Evolutionary conservation across 2,888 invertebrate genomes (phyloP).

Genomic region (Hydraecia micacea): DNA sequence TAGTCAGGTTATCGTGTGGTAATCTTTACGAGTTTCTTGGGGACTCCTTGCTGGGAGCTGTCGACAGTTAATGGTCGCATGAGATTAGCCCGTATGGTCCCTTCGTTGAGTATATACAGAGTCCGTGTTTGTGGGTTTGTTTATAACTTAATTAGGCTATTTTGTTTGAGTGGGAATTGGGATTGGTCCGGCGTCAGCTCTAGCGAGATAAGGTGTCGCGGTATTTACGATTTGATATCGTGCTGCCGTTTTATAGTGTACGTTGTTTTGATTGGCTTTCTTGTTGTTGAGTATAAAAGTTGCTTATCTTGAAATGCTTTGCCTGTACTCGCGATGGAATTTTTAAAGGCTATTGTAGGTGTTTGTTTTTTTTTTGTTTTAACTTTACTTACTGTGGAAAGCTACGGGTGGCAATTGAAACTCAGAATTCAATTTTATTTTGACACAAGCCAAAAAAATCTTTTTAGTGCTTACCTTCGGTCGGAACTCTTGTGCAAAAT

Average conservation of each 20-base stretch:
- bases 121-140: slow-evolving; percentile 88
- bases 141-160: slow-evolving; percentile 90
- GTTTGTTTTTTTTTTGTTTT: background rate
- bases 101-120: slow-evolving; percentile 82
- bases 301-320: slow-evolving; percentile 49
- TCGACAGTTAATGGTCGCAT: slow-evolving; percentile 88
- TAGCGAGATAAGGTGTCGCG: slow-evolving; percentile 88
- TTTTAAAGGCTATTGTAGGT: slow-evolving; percentile 18
- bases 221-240: slow-evolving; percentile 88
- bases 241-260: slow-evolving; percentile 74
- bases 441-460: background rate
- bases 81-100: slow-evolving; percentile 82
- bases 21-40: slow-evolving; percentile 88
- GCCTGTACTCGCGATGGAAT: slow-evolving; percentile 17
- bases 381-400: background rate
- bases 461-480: background rate
- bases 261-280: slow-evolving; percentile 82
- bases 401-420: background rate
- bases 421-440: background rate
- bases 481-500: background rate
- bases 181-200: slow-evolving; percentile 82
- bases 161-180: slow-evolving; percentile 87
- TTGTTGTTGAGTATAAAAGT: slow-evolving; percentile 59
- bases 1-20: slow-evolving; percentile 88
- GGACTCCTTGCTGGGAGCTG: slow-evolving; percentile 87